Evolutionary conservation across 1,140 invertebrate species (phyloP).

Genomic region (Temnothorax nylanderi): DNA sequence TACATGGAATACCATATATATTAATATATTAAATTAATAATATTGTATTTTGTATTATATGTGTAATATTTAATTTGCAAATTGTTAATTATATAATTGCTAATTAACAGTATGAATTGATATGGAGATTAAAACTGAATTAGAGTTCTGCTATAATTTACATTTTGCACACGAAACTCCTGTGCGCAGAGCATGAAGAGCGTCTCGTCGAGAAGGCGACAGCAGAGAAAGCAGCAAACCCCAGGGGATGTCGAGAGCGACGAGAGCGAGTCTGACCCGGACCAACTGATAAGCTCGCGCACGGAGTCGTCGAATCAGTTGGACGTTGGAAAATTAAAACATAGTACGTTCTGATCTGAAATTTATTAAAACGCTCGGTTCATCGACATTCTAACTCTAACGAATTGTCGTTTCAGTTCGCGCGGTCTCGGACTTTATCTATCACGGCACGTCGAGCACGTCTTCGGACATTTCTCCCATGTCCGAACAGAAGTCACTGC

Average conservation of each 20-base stretch:
- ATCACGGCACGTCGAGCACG: conserved; percentile 91
- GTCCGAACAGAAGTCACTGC: conserved; percentile 91
- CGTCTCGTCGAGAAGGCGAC: conserved; percentile 84
- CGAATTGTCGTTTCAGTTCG: conserved; percentile 78
- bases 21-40: not conserved
- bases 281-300: conserved; percentile 90
- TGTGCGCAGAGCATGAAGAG: conserved; percentile 83
- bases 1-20: not conserved
- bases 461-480: conserved; percentile 92
- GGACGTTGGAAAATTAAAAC: conserved; percentile 89
- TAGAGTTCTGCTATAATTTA: not conserved
- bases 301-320: conserved; percentile 92
- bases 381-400: not conserved
- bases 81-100: not conserved
- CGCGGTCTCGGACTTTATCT: conserved; percentile 89
- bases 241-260: conserved; percentile 90
- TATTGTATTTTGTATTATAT: not conserved
- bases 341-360: conserved; percentile 85
- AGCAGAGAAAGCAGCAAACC: conserved; percentile 86
- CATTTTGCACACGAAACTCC: not conserved
- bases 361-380: not conserved
- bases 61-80: not conserved
- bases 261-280: conserved; percentile 91
- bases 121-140: not conserved
- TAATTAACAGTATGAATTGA: not conserved